Evolutionary conservation across 1,140 invertebrate genomes (phyloP), one percentile per base, ranked within the genome.

Genomic region (Brachionus calyciflorus): DNA sequence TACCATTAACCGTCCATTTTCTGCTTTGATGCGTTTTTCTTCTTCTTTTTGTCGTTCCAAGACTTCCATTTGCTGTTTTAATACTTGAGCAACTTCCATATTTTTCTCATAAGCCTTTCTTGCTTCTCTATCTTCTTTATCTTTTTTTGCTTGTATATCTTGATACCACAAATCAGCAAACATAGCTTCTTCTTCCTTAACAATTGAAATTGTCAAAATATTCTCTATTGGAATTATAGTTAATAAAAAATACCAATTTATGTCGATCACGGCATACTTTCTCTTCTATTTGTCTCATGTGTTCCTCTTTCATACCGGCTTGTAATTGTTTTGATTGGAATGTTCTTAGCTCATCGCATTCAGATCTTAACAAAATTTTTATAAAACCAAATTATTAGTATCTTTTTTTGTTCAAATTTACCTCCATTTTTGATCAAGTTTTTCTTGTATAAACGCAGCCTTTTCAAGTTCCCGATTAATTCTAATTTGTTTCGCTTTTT

Each of bases 351-450:
- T 73, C 69, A 33, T 73, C 69, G 21, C 69, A 51, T 26, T 73
- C 69, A 17, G 69, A 49, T 60, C 55, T 60, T 17, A 12, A n/a
- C 26, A 53, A 26, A 26, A 33, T 33, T 19, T 60, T 60, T 7
- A 55, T 60, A 5, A 41, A 60, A 37, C 3, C 33, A 37, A 5
- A 37, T 3, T 5, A 37, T 5, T 37, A 5, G 3, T 37, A 37
- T 37, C 9, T 37, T 37, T 60, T 60, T 33, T 57, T 30, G 3
- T 21, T 28, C 19, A 17, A 37, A 40, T 33, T 60, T 6, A 60
- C 69, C 69, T 49, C 69, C 69, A 73, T 55, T 73, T 73, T 73
- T 73, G 69, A 10, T 73, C 69, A 40, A 73, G 46, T 73, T 73
- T 73, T 41, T 55, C 51, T 21, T 49, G 46, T 10, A 73, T 46